phyloP scores from a whole-genome alignment of 2,888 invertebrate genomes.

The Priocnemis perturbator region DNA sequence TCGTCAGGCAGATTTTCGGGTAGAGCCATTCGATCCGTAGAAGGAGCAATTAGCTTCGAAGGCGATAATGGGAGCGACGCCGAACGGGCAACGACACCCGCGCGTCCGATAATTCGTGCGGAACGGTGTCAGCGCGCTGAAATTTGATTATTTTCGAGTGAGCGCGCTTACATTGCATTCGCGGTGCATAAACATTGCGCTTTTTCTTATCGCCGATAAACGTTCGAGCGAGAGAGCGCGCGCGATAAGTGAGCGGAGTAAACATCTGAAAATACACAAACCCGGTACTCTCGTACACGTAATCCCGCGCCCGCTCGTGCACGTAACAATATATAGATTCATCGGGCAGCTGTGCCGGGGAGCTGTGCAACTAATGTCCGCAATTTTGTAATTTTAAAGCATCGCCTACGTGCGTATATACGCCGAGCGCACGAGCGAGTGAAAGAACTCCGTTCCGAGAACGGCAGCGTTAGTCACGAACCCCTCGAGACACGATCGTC shows the following conservation, averaged over 20 bases:
- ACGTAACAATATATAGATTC: constrained; percentile 25
- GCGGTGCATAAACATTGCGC: constrained; percentile 13
- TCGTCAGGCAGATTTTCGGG: no score
- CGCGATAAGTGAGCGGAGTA: constrained; percentile 23
- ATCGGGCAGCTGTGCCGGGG: constrained; percentile 27
- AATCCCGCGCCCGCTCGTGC: constrained; percentile 4
- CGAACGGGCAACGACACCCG: not conserved
- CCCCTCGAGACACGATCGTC: constrained; percentile 3
- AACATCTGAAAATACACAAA: constrained; percentile 34
- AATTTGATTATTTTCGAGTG: constrained; percentile 11
- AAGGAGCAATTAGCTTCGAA: not conserved
- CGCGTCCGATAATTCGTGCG: not conserved
- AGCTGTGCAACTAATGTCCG: constrained; percentile 45
- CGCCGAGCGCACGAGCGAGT: constrained; percentile 10
- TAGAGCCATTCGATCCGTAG: not conserved
- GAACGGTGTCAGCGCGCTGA: not conserved
- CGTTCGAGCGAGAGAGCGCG: not conserved
- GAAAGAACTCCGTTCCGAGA: constrained; percentile 42
- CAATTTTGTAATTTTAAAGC: constrained; percentile 47
- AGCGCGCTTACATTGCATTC: constrained; percentile 16
- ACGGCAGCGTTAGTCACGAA: constrained; percentile 51
- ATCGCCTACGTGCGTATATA: constrained; percentile 2
- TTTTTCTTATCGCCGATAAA: constrained; percentile 43
- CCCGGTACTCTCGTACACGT: not conserved
- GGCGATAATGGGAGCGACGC: constrained; percentile 11